Evolutionary conservation across 2,797 vertebrate genomes (phyloP), one percentile per base, ranked within the genome.

Genomic region (Sebastes hubbsi): DNA sequence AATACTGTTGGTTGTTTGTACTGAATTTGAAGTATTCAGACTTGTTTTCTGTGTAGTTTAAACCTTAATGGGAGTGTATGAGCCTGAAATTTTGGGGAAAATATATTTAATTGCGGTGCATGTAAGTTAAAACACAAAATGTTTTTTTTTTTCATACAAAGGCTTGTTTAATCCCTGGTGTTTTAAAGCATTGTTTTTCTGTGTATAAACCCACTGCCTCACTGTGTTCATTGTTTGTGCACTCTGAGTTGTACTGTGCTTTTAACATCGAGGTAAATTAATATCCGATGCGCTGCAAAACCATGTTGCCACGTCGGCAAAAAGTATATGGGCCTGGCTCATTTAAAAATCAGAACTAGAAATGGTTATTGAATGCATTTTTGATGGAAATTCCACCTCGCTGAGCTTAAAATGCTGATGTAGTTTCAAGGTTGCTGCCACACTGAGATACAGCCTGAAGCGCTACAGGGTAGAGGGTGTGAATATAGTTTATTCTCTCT

Each of bases 391-490:
- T 68, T 81, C 59, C 87, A 65, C 38, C 55, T 78, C 30, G 3
- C 59, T 58, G 81, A 80, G 72, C 77, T 29, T 38, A 77, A 83
- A 77, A 72, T 75, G 80, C 88, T 88, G 79, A 82, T 72, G 78
- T n/a, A 9, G 75, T 75, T 77, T 80, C 42, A 75, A 78, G 67
- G 80, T 36, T 60, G 64, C 75, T 63, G 78, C 82, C 49, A 63
- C 62, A 11, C 58, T 69, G 78, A 79, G 73, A 60, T 46, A n/a
- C 75, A 60, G 78, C 66, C 82, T 30, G 46, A 46, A 59, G 80
- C 63, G 8, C 29, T 67, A 54, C 55, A 12, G 36, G 49, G 66
- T 22, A 7, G 59, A 34, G 22, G 27, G 1, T 29, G 22, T 22
- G 55, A 22, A 78, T 56, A 2, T 20, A 22, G 49, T 68, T 68